Conservation (phyloP, 64 coral and sea anemone species). For the Acropora yongei region DNA sequence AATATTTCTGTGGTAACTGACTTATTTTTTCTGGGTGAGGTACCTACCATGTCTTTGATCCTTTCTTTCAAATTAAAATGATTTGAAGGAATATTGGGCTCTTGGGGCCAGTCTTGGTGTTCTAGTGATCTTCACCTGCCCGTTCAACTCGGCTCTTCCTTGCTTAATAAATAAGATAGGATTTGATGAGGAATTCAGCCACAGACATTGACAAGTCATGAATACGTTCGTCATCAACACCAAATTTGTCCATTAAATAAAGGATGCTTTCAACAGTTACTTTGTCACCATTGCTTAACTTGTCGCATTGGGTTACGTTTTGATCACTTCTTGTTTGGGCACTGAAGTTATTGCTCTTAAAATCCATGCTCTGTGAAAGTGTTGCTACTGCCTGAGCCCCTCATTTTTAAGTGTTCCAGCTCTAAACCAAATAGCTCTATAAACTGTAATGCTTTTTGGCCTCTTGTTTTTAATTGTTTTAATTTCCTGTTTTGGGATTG, state of each 20-base stretch:
- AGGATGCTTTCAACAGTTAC: conserved; percentile 65
- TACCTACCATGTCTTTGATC: conserved; percentile 33
- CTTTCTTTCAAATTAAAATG: not conserved
- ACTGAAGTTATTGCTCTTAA: not conserved
- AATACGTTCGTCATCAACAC: conserved; percentile 66
- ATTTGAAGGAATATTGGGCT: conserved; percentile 17
- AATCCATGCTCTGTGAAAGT: conserved; percentile 38
- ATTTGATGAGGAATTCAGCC: conserved; percentile 48
- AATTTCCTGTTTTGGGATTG: conserved; percentile 60
- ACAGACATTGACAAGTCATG: conserved; percentile 63
- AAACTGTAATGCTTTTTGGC: conserved; percentile 53
- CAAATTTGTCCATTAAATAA: conserved; percentile 73
- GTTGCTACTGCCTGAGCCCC: conserved; percentile 45
- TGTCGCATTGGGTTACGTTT: conserved; percentile 43
- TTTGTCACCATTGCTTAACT: conserved; percentile 58
- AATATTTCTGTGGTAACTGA: not conserved
- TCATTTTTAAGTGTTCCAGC: conserved; percentile 29
- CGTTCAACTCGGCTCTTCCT: conserved; percentile 44
- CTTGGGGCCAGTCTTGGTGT: conserved; percentile 47
- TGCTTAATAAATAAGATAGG: conserved; percentile 60
- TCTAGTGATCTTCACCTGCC: conserved; percentile 15
- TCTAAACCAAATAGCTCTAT: conserved; percentile 45
- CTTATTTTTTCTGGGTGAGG: not conserved
- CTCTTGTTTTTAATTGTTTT: conserved; percentile 54
- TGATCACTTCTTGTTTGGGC: not conserved